Evolutionary conservation across 2,888 invertebrate genomes (phyloP).

Genomic region (Drosophila neonasuta): DNA sequence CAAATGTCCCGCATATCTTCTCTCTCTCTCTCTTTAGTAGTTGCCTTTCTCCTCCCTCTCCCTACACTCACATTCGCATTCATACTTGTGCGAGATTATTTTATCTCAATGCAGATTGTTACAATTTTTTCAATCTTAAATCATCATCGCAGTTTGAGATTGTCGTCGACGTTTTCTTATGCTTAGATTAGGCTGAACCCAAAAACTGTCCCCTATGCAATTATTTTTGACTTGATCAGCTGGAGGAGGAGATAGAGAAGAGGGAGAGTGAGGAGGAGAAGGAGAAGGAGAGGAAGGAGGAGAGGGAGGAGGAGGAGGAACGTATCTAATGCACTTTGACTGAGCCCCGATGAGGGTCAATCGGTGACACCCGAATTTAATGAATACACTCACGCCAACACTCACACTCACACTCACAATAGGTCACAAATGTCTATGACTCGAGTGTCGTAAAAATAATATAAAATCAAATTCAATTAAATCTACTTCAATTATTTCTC

Average conservation of each 20-base stretch:
- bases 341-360: conserved; percentile 51
- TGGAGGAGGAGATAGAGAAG: background rate
- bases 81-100: conserved; percentile 60
- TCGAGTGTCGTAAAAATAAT: conserved; percentile 6
- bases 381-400: conserved; percentile 12
- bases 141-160: conserved; percentile 58
- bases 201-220: conserved; percentile 41
- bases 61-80: background rate
- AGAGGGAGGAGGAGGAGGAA: background rate
- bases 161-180: conserved; percentile 19
- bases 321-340: conserved; percentile 34
- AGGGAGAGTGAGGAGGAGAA: background rate
- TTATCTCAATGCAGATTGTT: conserved; percentile 64
- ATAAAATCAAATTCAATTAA: conserved; percentile 26
- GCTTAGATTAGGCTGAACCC: conserved; percentile 58
- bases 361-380: conserved; percentile 32
- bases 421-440: background rate
- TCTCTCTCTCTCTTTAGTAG: conserved; percentile 37
- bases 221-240: background rate
- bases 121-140: conserved; percentile 70
- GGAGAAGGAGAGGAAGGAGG: too few relatives aligned
- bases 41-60: conserved; percentile 34
- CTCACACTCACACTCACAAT: conserved; percentile 6
- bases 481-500: conserved; percentile 15
- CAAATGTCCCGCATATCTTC: conserved; percentile 70